A percentile compares a stretch with the other conserved stretches of the same genome.
These are phyloP conservation scores for Apteryx mantelli DNA, from an alignment of 2,113 vertebrate genomes.

Conservation along the genomic window DNA sequence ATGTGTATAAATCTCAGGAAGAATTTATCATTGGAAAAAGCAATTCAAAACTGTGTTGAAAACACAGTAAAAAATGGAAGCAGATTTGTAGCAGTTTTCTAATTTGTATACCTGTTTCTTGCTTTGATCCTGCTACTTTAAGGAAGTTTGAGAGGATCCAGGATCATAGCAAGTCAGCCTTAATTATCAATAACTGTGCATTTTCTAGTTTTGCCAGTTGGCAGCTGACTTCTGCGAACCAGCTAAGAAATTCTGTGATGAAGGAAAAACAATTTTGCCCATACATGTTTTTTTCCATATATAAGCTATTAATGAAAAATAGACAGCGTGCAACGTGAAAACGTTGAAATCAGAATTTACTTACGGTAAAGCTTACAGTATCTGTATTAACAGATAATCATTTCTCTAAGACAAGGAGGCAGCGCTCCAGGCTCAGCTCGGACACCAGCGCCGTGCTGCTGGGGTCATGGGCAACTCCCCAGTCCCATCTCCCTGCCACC, in stretches of 20 bases:
- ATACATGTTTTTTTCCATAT: neutral
- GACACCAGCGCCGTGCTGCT: too few species aligned
- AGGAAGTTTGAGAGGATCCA: neutral
- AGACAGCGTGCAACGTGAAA: neutral
- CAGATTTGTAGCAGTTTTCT: neutral
- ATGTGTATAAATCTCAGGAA: neutral
- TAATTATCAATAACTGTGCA: too few species aligned
- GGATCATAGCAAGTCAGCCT: neutral
- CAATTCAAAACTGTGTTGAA: neutral
- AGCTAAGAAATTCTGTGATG: neutral
- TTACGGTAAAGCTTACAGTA: neutral
- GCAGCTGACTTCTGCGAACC: neutral
- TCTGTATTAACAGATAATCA: neutral
- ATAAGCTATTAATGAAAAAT: neutral
- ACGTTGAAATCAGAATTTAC: neutral
- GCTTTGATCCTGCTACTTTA: neutral
- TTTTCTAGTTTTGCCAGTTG: neutral
- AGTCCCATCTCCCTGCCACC: too few species aligned
- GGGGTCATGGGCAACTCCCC: too few species aligned
- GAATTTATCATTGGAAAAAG: fast-evolving
- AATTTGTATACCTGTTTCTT: neutral
- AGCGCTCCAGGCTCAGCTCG: too few species aligned
- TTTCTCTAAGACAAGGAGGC: neutral
- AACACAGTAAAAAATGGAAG: neutral
- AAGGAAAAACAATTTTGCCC: neutral